Evolutionary conservation across 2,888 invertebrate genomes (phyloP), one percentile per base, ranked within the genome.

Genomic region (Ctenicera cuprea): DNA sequence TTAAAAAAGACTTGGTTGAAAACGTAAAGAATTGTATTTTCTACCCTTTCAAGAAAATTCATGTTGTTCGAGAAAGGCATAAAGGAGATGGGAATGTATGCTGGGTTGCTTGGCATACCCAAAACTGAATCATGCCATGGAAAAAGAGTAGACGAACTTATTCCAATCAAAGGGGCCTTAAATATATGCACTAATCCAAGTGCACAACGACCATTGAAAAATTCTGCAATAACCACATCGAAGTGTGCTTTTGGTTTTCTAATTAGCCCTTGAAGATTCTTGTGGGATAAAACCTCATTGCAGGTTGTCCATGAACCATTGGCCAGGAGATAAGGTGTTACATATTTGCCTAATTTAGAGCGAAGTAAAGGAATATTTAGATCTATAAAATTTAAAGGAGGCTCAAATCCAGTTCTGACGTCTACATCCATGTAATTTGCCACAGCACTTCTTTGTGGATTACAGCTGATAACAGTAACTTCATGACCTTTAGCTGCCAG

Each of bases 131-230:
- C 86, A 7, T 86, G 83, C 87, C 89, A 90, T 0, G 90, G 88
- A 77, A 90, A 82, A 71, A 90, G 74, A 1, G 86, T 86, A 73
- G 89, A 89, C 0, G 91, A 89, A 3, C 88, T 88, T 66, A 91
- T 83, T 1, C 89, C 89, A 54, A 91, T 89, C 52, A 89, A 87
- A 0, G 93, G 93, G 0, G 90, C 91, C 11, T 93, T 88, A 76
- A 90, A 89, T 57, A 37, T 33, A 80, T 92, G 87, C 0, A 90
- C 91, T 26, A 94, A 84, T 0, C 90, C 91, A 75, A 93, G 85
- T 83, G 90, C 90, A 82, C 94, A 93, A 80, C 94, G 92, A 71
- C 90, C 90, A 77, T 92, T 92, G 80, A 94, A 94, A 71, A 90
- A 90, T 84, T 94, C 94, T 61, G 90, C 86, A 0, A 94, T 83